Percentiles rank a stretch among this genome's conserved stretches.
Evolutionary conservation across 2,797 vertebrate genomes (phyloP).

Genomic region (Chiroxiphia lanceolata): DNA sequence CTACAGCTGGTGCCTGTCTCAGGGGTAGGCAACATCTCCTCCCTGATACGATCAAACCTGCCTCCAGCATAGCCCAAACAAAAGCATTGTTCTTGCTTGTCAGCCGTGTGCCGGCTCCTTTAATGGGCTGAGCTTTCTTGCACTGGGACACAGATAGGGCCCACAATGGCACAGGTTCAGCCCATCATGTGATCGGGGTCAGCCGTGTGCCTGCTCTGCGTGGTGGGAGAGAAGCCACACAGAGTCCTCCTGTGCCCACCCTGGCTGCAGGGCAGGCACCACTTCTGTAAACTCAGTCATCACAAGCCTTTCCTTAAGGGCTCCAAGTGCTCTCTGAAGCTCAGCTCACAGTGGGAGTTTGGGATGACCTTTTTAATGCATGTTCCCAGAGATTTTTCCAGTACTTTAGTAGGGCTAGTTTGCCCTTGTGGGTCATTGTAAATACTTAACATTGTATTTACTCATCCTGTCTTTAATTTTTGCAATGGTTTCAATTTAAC

Average conservation of each 20-base stretch:
- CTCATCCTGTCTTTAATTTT: conserved; percentile 56
- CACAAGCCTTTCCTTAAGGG: neutral
- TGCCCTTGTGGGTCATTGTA: conserved; percentile 15
- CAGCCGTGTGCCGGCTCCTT: neutral
- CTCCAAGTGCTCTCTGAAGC: neutral
- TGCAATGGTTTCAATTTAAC: conserved; percentile 66
- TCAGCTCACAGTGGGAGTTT: neutral
- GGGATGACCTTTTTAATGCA: conserved; percentile 24
- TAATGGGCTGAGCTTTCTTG: neutral
- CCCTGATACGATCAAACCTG: fast-evolving
- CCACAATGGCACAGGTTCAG: neutral
- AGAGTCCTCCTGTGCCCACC: neutral
- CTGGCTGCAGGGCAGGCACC: neutral
- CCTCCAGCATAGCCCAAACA: neutral
- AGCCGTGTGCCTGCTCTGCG: neutral
- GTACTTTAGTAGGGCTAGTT: neutral
- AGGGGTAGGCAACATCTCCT: neutral
- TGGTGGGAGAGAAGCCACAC: neutral
- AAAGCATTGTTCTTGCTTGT: neutral
- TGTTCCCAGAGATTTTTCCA: conserved; percentile 23
- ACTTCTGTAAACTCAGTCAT: neutral
- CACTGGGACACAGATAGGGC: neutral
- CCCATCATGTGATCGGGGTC: fast-evolving
- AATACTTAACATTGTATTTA: conserved; percentile 62
- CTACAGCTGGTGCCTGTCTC: neutral